Percentiles rank a stretch among this genome's conserved stretches.
Evolutionary conservation across 2,888 invertebrate genomes (phyloP).

Genomic region (Drosophila sordidula): DNA sequence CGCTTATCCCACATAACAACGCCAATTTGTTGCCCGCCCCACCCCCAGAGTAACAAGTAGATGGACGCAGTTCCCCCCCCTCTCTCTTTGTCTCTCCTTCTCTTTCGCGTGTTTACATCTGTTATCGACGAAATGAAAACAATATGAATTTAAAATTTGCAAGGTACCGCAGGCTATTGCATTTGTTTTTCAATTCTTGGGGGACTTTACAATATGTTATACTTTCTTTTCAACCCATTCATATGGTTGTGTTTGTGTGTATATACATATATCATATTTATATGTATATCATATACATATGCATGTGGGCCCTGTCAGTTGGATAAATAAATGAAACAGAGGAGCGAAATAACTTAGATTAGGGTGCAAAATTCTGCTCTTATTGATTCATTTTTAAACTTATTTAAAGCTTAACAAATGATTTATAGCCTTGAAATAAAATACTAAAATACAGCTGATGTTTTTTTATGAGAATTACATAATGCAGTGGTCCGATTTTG

Average conservation of each 20-base stretch:
- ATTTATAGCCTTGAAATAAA: no score
- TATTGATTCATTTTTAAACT: neutral
- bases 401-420: no score
- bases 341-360: constrained; percentile 11
- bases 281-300: neutral
- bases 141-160: constrained; percentile 22
- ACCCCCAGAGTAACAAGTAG: constrained; percentile 67
- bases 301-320: constrained; percentile 38
- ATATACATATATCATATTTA: no score
- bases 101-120: constrained; percentile 13
- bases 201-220: constrained; percentile 27
- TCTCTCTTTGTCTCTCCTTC: neutral
- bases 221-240: constrained; percentile 8
- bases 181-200: constrained; percentile 18
- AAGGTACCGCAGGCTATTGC: constrained; percentile 2
- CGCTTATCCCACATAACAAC: constrained; percentile 18
- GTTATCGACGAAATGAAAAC: constrained; percentile 20
- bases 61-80: constrained; percentile 16
- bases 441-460: no score
- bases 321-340: constrained; percentile 44
- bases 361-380: neutral
- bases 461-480: no score
- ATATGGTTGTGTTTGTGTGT: neutral
- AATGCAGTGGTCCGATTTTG: no score
- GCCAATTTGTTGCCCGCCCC: constrained; percentile 17